These are phyloP conservation scores for Rhyacophila brunnea DNA, from an alignment of 1,140 invertebrate genomes.

Conservation along the genomic window DNA sequence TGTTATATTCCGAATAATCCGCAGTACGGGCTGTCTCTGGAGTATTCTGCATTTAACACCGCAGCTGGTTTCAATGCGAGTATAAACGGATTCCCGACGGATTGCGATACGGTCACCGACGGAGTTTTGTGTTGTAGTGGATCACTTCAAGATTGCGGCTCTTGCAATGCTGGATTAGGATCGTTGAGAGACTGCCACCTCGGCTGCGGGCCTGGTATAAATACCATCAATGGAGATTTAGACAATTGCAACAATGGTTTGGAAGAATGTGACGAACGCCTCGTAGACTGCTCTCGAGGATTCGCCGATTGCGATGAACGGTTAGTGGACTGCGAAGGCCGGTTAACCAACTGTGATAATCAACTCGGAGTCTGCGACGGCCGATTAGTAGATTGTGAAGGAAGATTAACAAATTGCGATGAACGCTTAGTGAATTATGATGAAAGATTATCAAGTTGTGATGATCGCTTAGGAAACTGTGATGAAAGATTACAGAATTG, in stretches of 20 bases:
- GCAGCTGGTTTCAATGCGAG: slow-evolving; percentile 40
- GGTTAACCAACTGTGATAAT: slow-evolving; percentile 22
- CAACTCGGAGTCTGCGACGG: slow-evolving; percentile 15
- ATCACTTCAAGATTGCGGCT: slow-evolving; percentile 42
- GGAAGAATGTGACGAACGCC: slow-evolving; percentile 3
- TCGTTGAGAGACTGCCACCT: slow-evolving; percentile 38
- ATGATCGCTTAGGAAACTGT: slow-evolving; percentile 6
- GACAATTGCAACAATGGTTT: slow-evolving; percentile 16
- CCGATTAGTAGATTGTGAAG: slow-evolving; percentile 8
- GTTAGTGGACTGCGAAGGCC: slow-evolving; percentile 11
- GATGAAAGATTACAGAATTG: slow-evolving; percentile 43
- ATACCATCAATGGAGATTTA: slow-evolving; percentile 20
- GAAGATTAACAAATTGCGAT: slow-evolving; percentile 11
- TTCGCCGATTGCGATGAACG: slow-evolving; percentile 13
- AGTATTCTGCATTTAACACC: slow-evolving; percentile 41
- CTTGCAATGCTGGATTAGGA: slow-evolving; percentile 35
- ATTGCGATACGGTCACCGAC: slow-evolving; percentile 15
- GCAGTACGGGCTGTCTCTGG: slow-evolving; percentile 48
- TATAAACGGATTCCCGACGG: slow-evolving; percentile 8
- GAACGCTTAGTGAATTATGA: slow-evolving; percentile 7
- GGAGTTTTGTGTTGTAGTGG: slow-evolving; percentile 38
- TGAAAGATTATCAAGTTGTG: slow-evolving; percentile 8
- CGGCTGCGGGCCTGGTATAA: slow-evolving; percentile 4
- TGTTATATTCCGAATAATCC: slow-evolving; percentile 55
- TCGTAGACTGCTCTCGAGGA: background rate